Evolutionary conservation across 1,140 invertebrate species (phyloP).

Genomic region (Drosophila seguyi): DNA sequence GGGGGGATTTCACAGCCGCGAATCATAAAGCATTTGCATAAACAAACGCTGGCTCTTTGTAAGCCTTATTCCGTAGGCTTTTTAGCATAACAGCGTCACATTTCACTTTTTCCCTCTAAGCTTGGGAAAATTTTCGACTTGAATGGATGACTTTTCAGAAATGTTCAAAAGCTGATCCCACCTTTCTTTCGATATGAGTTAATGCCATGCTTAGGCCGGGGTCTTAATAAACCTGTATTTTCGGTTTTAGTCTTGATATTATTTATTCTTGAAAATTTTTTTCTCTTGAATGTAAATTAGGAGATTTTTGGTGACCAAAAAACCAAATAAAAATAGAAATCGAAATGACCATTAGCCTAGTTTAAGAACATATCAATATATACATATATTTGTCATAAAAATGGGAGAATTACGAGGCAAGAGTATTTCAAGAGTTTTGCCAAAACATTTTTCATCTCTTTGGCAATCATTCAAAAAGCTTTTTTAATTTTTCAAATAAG

Average conservation of each 20-base stretch:
- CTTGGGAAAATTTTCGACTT: conserved; percentile 43
- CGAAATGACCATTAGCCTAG: conserved; percentile 70
- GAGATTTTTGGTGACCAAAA: conserved; percentile 31
- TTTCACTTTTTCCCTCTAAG: conserved; percentile 66
- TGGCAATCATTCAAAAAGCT: conserved; percentile 59
- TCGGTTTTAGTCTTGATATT: conserved; percentile 50
- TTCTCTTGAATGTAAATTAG: conserved; percentile 34
- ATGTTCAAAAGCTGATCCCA: conserved; percentile 13
- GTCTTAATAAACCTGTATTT: conserved; percentile 62
- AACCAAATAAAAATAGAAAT: conserved; percentile 23
- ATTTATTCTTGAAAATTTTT: conserved; percentile 53
- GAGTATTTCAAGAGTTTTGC: conserved; percentile 16
- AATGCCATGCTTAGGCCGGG: conserved; percentile 58
- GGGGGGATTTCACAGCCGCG: conserved; percentile 36
- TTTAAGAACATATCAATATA: conserved; percentile 43
- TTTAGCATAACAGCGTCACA: conserved; percentile 74
- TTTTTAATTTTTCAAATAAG: conserved; percentile 43
- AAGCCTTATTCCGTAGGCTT: conserved; percentile 27
- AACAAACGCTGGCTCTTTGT: conserved; percentile 61
- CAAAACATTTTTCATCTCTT: conserved; percentile 15
- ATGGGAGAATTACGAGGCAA: conserved; percentile 35
- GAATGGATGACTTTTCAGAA: conserved; percentile 36
- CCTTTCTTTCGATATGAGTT: conserved; percentile 56
- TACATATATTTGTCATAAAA: conserved; percentile 48
- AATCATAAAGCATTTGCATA: conserved; percentile 77